Evolutionary conservation across 2,797 vertebrate genomes (phyloP), one percentile per base, ranked within the genome.

Genomic region (Artibeus lituratus): DNA sequence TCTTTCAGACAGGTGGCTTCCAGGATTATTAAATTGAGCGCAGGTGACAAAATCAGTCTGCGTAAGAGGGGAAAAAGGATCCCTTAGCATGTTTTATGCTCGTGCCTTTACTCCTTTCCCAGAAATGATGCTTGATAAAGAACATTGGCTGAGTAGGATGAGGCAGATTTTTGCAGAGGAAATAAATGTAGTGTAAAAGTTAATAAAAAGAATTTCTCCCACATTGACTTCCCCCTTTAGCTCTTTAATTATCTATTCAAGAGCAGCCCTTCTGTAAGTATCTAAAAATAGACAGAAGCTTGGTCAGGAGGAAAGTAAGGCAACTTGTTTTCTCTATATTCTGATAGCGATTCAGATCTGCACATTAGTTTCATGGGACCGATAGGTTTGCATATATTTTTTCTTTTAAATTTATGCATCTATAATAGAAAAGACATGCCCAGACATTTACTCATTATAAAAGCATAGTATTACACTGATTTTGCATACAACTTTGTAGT

Each of bases 241-340:
- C 83, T 97, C 86, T 90, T 97, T 97, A 97, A 95, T 98, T 98
- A 97, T 96, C 53, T 3, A 3, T 12, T 97, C 94, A 97, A 97
- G 96, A 97, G 92, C 3, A 91, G 92, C 26, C 21, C 77, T 98
- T 97, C 90, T 97, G 94, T 78, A 88, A 70, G 81, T 5, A 21
- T 95, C 97, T 97, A 95, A 98, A 98, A 98, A 98, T 96, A 98
- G 96, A 93, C 19, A 3, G 3, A 18, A 93, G 80, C 42, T 69
- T 94, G 94, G 39, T 96, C 96, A 98, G 95, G 94, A 95, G 55
- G 90, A 98, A 95, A 95, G 72, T 78, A 87, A 19, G 51, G 39
- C 91, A 84, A 72, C 47, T 0, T 39, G 83, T n/a, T 67, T 96
- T 95, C 14, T 91, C 88, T 70, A 26, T 67, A 80, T 91, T 96